Evolutionary conservation across 1,140 invertebrate genomes (phyloP), one percentile per base, ranked within the genome.

Genomic region (Epicauta chinensis): DNA sequence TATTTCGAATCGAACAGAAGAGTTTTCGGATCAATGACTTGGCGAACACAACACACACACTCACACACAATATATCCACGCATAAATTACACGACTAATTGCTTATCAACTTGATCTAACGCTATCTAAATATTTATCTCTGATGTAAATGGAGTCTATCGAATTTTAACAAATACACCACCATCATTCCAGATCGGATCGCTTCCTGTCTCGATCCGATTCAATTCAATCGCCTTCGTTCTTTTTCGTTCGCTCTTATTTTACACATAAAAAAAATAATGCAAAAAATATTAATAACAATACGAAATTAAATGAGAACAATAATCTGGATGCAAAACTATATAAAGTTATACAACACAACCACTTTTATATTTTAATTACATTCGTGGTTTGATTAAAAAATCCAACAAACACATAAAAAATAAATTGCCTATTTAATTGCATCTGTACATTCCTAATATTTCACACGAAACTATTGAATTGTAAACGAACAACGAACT

Each of bases 391-490:
- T 58, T 65, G 62, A 67, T 66, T 66, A 65, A 64, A 63, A 66
- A 67, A 65, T 65, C 62, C 53, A 53, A 47, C 54, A 57, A 49
- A 56, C 53, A 47, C 56, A 65, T 62, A 68, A 70, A 69, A 68
- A 66, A 67, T 68, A 70, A 69, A 69, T 70, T 70, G 67, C 68
- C 68, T 68, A 65, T 68, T 70, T 70, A 65, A 67, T 65, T 66
- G 65, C 47, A 54, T 43, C 42, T 10, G 50, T 7, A 42, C 56
- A 23, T 23, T 5, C 23, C 4, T 34, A 12, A 16, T 14, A 14
- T 34, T 35, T 29, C 12, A 43, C 35, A 3, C 32, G 7, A 9
- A 41, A 16, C 35, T 44, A 53, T 64, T 59, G 56, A 60, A 53
- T 45, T 46, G 29, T 55, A 32, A 49, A 32, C 45, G 35, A 61